Evolutionary conservation across 2,888 invertebrate species (phyloP).

Genomic region (Cordilura impudica): DNA sequence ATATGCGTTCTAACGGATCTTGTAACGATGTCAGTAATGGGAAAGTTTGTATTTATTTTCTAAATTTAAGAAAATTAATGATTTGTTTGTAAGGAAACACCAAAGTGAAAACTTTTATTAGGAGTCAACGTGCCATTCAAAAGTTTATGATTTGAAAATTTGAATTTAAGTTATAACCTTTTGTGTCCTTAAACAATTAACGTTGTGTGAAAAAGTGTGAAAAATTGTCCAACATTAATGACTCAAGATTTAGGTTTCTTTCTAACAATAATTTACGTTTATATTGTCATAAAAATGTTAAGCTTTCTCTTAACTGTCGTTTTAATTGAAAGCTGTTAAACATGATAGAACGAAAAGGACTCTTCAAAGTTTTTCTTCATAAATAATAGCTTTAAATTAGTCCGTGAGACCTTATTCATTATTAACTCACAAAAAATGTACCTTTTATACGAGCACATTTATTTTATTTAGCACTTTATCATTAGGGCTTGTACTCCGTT

Average conservation of each 20-base stretch:
- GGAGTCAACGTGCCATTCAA: neutral
- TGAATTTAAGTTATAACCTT: slow-evolving; percentile 2
- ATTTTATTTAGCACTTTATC: slow-evolving; percentile 17
- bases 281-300: slow-evolving; percentile 8
- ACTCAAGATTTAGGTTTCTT: slow-evolving; percentile 3
- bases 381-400: slow-evolving; percentile 20
- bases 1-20: slow-evolving; percentile 5
- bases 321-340: slow-evolving; percentile 37
- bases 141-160: slow-evolving; percentile 30
- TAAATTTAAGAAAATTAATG: slow-evolving; percentile 36
- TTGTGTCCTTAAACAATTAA: slow-evolving; percentile 7
- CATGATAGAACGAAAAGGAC: neutral
- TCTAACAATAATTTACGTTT: slow-evolving; percentile 45
- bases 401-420: neutral
- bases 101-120: neutral
- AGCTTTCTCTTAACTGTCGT: slow-evolving; percentile 26
- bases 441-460: neutral
- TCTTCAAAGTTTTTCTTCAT: neutral
- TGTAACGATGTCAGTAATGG: slow-evolving; percentile 19
- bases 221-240: slow-evolving; percentile 39
- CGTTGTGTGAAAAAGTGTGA: neutral
- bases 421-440: neutral
- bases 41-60: slow-evolving; percentile 29
- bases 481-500: slow-evolving; percentile 14
- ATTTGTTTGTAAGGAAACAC: slow-evolving; percentile 19